Base-by-base conservation (phyloP, 2,888 invertebrate species). In the Ormyrus rosae region DNA sequence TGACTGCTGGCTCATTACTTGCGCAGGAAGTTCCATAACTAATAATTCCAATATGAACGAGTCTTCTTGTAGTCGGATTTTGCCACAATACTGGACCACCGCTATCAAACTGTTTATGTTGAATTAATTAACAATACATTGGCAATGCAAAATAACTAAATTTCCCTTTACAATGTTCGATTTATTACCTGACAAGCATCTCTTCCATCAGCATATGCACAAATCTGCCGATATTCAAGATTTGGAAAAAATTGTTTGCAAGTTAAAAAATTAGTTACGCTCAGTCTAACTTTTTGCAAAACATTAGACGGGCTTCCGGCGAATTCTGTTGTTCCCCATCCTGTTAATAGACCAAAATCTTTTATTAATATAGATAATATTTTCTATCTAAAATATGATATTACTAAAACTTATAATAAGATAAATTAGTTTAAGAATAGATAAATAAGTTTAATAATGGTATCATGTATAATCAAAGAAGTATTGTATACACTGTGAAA, bases 151-250 rank as follows among this genome's bases (percentile, higher is more conserved):
- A 76, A 61, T 50, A 10, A 48, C n/a, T n/a, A n/a, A n/a, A n/a
- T n/a, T n/a, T n/a, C n/a, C n/a, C n/a, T n/a, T n/a, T n/a, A n/a
- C n/a, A n/a, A n/a, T n/a, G n/a, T n/a, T n/a, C n/a, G n/a, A n/a
- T n/a, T n/a, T n/a, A 46, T 83, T 84, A 94, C 94, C 92, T 93
- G 93, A 84, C 94, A 94, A 19, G 93, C 87, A 83, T 94, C 94
- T 83, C 92, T 93, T 46, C 91, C 92, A 0, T 83, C 83, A 0
- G 91, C 86, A 50, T n/a, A 83, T 0, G 94, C 93, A 85, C 94
- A 94, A 51, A 94, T 88, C 69, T 91, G 87, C 3, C 83, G 64
- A 4, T 78, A 46, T 0, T 82, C 83, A 5, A 89, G 34, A 0
- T 82, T 60, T 3, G 72, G 6, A 45, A 87, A 87, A 0, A 70